A percentile compares a stretch with the other conserved stretches of the same genome.
Evolutionary conservation across 2,888 invertebrate species (phyloP).

Genomic region (Trichogramma evanescens): DNA sequence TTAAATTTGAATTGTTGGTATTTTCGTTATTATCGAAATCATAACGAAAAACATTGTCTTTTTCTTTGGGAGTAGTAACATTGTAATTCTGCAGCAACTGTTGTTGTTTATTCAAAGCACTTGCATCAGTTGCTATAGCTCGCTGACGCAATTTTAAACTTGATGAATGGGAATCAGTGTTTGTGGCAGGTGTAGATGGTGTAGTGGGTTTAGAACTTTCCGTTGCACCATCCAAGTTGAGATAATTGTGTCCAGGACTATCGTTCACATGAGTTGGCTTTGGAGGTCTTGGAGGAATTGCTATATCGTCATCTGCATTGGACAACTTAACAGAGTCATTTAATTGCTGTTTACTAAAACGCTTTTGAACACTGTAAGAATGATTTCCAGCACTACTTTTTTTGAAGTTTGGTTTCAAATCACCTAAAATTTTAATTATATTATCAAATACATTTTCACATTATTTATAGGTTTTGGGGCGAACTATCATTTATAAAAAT

Average conservation of each 20-base stretch:
- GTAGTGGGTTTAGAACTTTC: conserved; percentile 44
- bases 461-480: background rate
- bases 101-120: conserved; percentile 36
- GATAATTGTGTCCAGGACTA: conserved; percentile 48
- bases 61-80: conserved; percentile 51
- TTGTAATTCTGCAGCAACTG: conserved; percentile 53
- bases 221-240: conserved; percentile 47
- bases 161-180: background rate
- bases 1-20: conserved; percentile 53
- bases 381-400: conserved; percentile 54
- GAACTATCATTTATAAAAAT: background rate
- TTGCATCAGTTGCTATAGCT: conserved; percentile 35
- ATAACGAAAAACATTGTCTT: conserved; percentile 55
- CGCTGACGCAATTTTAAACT: conserved; percentile 53
- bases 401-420: conserved; percentile 53
- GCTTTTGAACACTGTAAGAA: conserved; percentile 53
- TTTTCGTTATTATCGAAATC: conserved; percentile 48
- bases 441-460: background rate
- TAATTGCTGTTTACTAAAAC: conserved; percentile 52
- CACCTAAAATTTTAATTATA: conserved; percentile 28
- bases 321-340: conserved; percentile 34
- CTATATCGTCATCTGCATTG: conserved; percentile 41
- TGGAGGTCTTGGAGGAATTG: conserved; percentile 68
- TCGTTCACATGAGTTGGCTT: conserved; percentile 58
- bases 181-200: conserved; percentile 39